These are phyloP conservation scores for Poeciliopsis paucimaculata DNA, from an alignment of 2,797 vertebrate species.

Conservation along the genomic window DNA sequence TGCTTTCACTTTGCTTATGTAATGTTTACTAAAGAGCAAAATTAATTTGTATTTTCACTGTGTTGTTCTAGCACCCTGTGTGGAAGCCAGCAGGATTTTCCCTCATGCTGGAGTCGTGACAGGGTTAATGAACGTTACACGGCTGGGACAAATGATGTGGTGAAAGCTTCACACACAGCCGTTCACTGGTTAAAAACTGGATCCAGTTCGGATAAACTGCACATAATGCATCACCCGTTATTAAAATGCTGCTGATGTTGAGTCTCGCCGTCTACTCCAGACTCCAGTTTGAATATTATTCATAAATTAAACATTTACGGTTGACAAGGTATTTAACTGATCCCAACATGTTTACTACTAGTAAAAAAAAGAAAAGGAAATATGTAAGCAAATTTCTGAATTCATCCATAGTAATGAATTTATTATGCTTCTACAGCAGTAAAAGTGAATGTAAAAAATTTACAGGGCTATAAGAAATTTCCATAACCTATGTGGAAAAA, in stretches of 20 bases:
- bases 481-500: background rate
- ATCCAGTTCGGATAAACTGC: background rate
- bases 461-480: background rate
- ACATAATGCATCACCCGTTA: background rate
- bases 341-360: background rate
- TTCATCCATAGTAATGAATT: background rate
- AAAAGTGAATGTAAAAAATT: background rate
- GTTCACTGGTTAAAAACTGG: background rate
- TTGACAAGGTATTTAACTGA: background rate
- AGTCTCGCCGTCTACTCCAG: background rate
- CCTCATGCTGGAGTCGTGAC: background rate
- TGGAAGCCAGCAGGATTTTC: conserved; percentile 3
- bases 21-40: conserved; percentile 2
- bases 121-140: conserved; percentile 17
- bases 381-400: background rate
- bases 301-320: background rate
- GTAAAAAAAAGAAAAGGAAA: background rate
- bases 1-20: conserved; percentile 2
- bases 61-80: background rate
- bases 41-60: background rate
- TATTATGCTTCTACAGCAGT: background rate
- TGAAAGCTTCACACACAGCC: conserved; percentile 12
- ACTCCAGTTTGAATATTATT: background rate
- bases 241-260: conserved; percentile 1
- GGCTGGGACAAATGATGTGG: background rate